Percentiles rank a stretch among this genome's conserved stretches.
Conservation (phyloP, 2,113 vertebrate genomes). For the Epinephelus lanceolatus region DNA sequence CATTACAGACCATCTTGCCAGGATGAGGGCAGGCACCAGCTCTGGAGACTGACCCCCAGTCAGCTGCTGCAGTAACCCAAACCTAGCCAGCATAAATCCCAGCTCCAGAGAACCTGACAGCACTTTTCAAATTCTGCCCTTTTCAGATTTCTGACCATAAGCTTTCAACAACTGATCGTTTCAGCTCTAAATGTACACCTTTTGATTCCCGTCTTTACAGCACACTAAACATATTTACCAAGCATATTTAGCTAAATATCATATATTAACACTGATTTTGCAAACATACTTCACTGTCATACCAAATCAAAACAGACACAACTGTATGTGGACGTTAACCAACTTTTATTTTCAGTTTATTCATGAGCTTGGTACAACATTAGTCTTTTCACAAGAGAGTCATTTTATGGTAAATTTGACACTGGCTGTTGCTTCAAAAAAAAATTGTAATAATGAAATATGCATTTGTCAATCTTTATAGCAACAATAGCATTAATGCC, state of each 20-base stretch:
- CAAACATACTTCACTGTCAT: background rate
- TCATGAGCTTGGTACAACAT: constrained; percentile 43
- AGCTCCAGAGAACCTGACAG: no score
- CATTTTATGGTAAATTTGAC: background rate
- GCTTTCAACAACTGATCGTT: background rate
- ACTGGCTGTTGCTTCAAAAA: background rate
- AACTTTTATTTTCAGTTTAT: constrained; percentile 57
- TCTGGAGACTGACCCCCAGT: no score
- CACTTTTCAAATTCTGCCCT: no score
- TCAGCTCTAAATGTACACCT: background rate
- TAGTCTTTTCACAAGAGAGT: constrained; percentile 25
- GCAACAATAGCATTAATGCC: constrained; percentile 12
- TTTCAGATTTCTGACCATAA: no score
- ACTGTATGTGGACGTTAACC: constrained; percentile 27
- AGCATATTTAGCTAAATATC: background rate
- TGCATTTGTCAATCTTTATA: constrained; percentile 17
- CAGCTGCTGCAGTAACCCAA: no score
- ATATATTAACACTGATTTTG: background rate
- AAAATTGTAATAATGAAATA: background rate
- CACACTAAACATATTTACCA: background rate
- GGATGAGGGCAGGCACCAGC: no score
- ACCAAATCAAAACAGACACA: background rate
- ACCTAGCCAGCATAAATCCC: no score
- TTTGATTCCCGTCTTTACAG: background rate
- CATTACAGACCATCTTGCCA: no score